Percentiles rank a stretch among this genome's conserved stretches.
These are phyloP conservation scores for Oopsacas minuta DNA, from an alignment of 37 sponge, comb jelly and placozoan genomes.

Conservation along the genomic window DNA sequence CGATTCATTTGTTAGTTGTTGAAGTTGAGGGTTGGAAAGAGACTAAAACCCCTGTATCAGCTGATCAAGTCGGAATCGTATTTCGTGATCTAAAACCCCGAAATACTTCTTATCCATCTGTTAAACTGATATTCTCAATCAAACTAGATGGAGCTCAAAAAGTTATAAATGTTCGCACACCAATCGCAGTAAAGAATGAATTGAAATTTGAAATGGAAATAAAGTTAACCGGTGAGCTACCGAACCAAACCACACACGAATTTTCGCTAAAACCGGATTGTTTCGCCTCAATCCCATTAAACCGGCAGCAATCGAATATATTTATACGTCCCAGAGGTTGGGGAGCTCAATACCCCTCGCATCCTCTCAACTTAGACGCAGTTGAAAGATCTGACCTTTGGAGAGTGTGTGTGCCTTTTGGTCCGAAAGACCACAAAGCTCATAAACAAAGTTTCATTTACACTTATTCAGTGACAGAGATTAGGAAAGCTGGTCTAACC, in stretches of 20 bases:
- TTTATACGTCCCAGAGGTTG: constrained; percentile 49
- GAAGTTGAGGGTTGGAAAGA: constrained; percentile 69
- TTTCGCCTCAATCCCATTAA: constrained; percentile 52
- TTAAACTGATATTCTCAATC: constrained; percentile 61
- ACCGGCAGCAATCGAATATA: constrained; percentile 40
- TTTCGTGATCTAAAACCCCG: constrained; percentile 48
- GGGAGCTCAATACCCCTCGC: constrained; percentile 45
- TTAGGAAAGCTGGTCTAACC: background rate
- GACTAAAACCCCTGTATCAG: constrained; percentile 59
- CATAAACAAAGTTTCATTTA: constrained; percentile 3
- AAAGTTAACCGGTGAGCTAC: background rate
- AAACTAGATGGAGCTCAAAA: constrained; percentile 59
- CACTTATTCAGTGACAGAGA: background rate
- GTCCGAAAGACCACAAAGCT: background rate
- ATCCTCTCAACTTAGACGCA: constrained; percentile 26
- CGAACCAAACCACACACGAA: background rate
- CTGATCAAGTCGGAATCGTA: constrained; percentile 82
- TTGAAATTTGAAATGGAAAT: constrained; percentile 56
- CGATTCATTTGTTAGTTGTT: constrained; percentile 68
- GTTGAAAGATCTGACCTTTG: background rate
- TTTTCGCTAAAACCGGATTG: constrained; percentile 23
- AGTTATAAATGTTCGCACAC: constrained; percentile 74
- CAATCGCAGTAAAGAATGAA: constrained; percentile 57
- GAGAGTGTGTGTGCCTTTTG: constrained; percentile 1
- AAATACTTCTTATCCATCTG: constrained; percentile 18